Conservation (phyloP, 2,113 vertebrate species). For the Choloepus hoffmanni region DNA sequence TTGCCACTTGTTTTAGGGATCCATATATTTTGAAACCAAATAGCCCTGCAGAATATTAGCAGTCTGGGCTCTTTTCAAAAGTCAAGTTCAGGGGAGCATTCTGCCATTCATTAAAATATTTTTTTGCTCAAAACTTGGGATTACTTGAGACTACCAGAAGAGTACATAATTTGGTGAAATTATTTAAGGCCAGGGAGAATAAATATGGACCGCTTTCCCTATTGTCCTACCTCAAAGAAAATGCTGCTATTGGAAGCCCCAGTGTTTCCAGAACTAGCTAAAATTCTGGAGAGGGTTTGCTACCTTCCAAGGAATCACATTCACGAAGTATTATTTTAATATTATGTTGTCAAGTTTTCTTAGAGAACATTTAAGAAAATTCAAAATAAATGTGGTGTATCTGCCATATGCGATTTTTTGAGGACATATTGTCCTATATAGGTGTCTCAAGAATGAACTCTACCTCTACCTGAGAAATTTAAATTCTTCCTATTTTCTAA, state of each 20-base stretch:
- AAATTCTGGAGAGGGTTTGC: neutral
- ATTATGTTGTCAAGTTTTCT: neutral
- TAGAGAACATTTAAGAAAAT: neutral
- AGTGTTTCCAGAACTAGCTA: neutral
- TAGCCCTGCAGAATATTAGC: neutral
- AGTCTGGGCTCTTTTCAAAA: neutral
- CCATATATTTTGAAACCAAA: neutral
- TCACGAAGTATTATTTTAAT: neutral
- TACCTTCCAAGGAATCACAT: neutral
- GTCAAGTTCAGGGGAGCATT: neutral
- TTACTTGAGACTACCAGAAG: neutral
- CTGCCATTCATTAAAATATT: neutral
- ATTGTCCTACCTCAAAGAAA: neutral
- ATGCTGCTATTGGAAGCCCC: neutral
- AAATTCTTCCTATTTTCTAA: neutral
- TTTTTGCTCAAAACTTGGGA: neutral
- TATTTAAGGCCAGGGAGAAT: neutral
- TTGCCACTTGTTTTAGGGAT: neutral
- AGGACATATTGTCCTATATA: neutral
- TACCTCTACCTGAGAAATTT: neutral
- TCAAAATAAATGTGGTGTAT: constrained; percentile 2
- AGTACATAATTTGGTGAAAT: neutral
- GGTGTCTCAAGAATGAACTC: neutral
- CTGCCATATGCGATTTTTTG: neutral
- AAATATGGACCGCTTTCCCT: neutral